Evolutionary conservation across 1,140 invertebrate species (phyloP), one percentile per base, ranked within the genome.

Genomic region (Lithobius niger): DNA sequence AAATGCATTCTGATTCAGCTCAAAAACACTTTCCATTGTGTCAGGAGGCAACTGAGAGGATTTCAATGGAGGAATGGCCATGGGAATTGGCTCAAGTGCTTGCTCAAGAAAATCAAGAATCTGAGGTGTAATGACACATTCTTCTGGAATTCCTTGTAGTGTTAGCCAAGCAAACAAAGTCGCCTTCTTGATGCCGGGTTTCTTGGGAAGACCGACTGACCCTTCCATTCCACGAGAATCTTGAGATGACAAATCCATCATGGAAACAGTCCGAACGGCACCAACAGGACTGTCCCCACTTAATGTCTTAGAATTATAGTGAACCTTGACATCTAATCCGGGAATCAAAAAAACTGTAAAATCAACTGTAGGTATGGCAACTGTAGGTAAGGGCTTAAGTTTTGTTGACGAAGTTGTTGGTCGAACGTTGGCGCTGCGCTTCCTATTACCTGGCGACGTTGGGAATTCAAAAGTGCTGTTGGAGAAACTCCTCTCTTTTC

Each of bases 111-210:
- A 96, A 68, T 96, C 91, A 22, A 96, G 73, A 61, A 97, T 91
- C 64, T 93, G 88, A 1, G 92, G 92, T 62, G 86, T 92, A 60
- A 97, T 90, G 53, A 95, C 86, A 0, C 91, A 94, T 73, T 94
- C 90, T 71, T 96, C 92, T 0, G 93, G 91, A 58, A 97, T 88
- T 65, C 89, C 92, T 67, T 97, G 91, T 25, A 97, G 70, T 1
- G 89, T 95, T 72, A 93, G 85, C 92, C 91, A 97, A 16, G 91
- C 89, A 71, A 94, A 95, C 1, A 97, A 73, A 47, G 86, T 87
- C 1, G 91, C 94, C 60, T 92, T 91, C 68, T 97, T 97, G 0
- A 80, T 82, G 52, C 79, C 80, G 49, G 40, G 44, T 51, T 50
- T 51, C 48, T 60, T 61, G 3, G 27, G 16, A 6, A 4, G 4